Conservation (phyloP, 2,888 invertebrate genomes). For the Drepana falcataria region DNA sequence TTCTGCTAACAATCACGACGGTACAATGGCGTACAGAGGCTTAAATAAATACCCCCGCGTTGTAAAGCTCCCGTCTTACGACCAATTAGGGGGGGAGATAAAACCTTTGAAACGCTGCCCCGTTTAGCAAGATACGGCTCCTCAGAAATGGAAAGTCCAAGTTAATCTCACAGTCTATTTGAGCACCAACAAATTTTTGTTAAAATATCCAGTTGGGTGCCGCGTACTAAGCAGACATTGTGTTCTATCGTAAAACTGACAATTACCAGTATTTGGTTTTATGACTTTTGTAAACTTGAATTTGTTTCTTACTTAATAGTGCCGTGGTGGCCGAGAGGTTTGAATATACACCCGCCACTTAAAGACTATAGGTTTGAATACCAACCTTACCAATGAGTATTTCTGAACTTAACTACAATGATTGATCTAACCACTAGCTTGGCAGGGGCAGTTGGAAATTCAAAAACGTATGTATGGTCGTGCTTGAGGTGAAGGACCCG, state of each 20-base stretch:
- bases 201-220: constrained; percentile 12
- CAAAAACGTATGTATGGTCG: too few species aligned
- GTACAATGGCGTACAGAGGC: constrained; percentile 46
- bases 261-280: background rate
- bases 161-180: constrained; percentile 30
- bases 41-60: constrained; percentile 35
- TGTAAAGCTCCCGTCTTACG: constrained; percentile 58
- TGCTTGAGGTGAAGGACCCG: too few species aligned
- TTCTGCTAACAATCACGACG: constrained; percentile 37
- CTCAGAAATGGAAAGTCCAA: constrained; percentile 25
- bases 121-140: constrained; percentile 28
- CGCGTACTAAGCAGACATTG: background rate
- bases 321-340: too few species aligned
- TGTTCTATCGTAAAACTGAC: background rate
- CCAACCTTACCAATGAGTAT: too few species aligned
- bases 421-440: too few species aligned
- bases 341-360: too few species aligned
- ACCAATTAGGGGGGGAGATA: constrained; percentile 61
- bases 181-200: constrained; percentile 32
- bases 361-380: background rate
- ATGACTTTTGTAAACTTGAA: background rate
- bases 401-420: too few species aligned
- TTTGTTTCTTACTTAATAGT: background rate
- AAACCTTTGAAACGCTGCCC: constrained; percentile 51
- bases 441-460: too few species aligned